Conservation (phyloP, 2,113 vertebrate genomes). For the Elephas maximus region DNA sequence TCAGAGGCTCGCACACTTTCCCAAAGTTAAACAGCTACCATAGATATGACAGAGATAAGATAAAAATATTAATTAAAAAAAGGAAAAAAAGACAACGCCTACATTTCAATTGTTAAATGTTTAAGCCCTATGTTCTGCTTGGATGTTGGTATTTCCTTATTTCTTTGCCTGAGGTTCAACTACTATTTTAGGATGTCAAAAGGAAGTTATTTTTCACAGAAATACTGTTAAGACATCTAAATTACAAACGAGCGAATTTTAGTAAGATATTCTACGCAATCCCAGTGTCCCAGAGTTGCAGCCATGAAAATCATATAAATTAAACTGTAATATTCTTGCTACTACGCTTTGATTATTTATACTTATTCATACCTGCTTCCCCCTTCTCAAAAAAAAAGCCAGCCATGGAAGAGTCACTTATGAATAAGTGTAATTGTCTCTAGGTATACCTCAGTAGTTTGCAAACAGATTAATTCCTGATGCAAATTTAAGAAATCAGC, state of each 20-base stretch:
- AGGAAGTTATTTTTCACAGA: constrained; percentile 31
- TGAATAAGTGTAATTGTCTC: constrained; percentile 34
- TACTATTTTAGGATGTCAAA: constrained; percentile 43
- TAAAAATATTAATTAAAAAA: constrained; percentile 31
- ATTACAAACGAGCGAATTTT: constrained; percentile 32
- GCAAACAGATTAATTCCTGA: not conserved
- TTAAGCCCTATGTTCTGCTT: constrained; percentile 2
- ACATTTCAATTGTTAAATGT: not conserved
- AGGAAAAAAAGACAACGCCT: not conserved
- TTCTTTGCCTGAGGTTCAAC: not conserved
- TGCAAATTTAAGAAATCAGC: not conserved
- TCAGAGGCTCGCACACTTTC: not conserved
- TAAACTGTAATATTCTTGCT: not conserved
- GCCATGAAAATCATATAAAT: constrained; percentile 40
- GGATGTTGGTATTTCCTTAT: not conserved
- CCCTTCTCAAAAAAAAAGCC: not conserved
- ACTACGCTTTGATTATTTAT: constrained; percentile 1
- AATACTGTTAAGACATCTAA: not conserved
- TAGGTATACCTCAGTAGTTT: not conserved
- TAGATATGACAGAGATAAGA: not conserved
- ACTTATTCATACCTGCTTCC: not conserved
- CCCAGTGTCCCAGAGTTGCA: constrained; percentile 1
- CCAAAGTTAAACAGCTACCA: not conserved
- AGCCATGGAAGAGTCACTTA: not conserved
- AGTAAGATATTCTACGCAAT: constrained; percentile 3